phyloP scores from a whole-genome alignment of 1,140 invertebrate species.

The Anastrepha obliqua region DNA sequence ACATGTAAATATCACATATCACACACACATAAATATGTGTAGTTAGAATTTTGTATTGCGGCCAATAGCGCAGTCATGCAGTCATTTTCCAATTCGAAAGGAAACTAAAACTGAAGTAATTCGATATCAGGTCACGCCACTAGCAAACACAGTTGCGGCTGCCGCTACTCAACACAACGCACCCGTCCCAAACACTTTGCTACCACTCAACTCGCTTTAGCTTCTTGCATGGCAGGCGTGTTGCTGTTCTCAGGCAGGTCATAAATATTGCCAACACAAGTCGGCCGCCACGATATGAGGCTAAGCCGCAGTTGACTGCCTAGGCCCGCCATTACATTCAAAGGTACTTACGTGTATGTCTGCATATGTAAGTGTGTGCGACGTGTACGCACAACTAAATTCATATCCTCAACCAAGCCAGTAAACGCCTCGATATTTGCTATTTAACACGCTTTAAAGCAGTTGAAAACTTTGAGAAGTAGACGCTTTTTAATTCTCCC shows the following conservation, averaged over 20 bases:
- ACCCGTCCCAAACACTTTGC: background rate
- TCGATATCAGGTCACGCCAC: constrained; percentile 51
- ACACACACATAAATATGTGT: background rate
- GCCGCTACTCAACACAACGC: background rate
- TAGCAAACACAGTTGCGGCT: constrained; percentile 31
- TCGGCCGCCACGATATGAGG: constrained; percentile 14
- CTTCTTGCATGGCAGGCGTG: constrained; percentile 2
- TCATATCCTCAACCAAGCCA: background rate
- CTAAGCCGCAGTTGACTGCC: constrained; percentile 12
- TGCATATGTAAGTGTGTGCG: background rate
- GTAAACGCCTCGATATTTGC: background rate
- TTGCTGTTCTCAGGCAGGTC: constrained; percentile 5
- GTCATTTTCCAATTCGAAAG: constrained; percentile 42
- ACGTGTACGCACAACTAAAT: background rate
- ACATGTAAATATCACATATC: background rate
- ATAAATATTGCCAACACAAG: constrained; percentile 45
- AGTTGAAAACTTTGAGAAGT: constrained; percentile 47
- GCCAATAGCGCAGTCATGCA: constrained; percentile 37
- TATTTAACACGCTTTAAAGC: constrained; percentile 31
- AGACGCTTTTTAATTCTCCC: constrained; percentile 12
- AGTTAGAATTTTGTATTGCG: constrained; percentile 36
- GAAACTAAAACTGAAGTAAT: constrained; percentile 52
- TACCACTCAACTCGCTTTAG: background rate
- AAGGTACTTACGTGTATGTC: background rate
- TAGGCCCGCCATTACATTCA: background rate